Conservation (phyloP, 2,888 invertebrate species). For the Plagiodera versicolora region DNA sequence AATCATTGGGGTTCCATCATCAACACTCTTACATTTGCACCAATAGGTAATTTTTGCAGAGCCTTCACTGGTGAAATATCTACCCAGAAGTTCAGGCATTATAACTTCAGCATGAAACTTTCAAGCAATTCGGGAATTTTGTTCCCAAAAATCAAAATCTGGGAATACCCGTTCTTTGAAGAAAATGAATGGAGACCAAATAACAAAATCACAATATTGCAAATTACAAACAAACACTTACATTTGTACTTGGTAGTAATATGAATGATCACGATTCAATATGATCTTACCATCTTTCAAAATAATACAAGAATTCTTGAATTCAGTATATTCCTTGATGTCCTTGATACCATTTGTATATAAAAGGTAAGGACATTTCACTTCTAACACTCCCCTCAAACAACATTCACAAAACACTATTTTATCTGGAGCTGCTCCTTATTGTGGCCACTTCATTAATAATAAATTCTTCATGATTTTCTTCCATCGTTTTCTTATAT, state of each 20-base stretch:
- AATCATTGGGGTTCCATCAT: slow-evolving; percentile 62
- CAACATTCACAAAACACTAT: slow-evolving; percentile 28
- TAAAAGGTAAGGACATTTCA: slow-evolving; percentile 27
- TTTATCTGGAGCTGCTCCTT: slow-evolving; percentile 29
- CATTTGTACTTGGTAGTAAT: slow-evolving; percentile 29
- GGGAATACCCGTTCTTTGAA: slow-evolving; percentile 18
- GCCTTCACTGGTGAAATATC: slow-evolving; percentile 19
- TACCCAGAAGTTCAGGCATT: slow-evolving; percentile 25
- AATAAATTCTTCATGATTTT: slow-evolving; percentile 18
- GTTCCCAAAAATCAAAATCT: slow-evolving; percentile 22
- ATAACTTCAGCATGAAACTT: slow-evolving; percentile 24
- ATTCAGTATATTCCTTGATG: background rate
- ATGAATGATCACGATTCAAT: slow-evolving; percentile 10
- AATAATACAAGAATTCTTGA: slow-evolving; percentile 11
- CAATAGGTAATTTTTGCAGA: slow-evolving; percentile 13
- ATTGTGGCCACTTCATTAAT: slow-evolving; percentile 22
- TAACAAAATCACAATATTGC: slow-evolving; percentile 27
- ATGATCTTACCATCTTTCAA: background rate
- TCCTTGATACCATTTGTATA: background rate
- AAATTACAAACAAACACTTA: slow-evolving; percentile 21
- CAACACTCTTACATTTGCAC: slow-evolving; percentile 21
- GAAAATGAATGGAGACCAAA: slow-evolving; percentile 22
- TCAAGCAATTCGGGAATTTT: slow-evolving; percentile 4
- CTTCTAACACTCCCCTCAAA: slow-evolving; percentile 19
- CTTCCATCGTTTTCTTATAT: slow-evolving; percentile 10